Evolutionary conservation across 1,140 invertebrate species (phyloP).

Genomic region (Agraylea sexmaculata): DNA sequence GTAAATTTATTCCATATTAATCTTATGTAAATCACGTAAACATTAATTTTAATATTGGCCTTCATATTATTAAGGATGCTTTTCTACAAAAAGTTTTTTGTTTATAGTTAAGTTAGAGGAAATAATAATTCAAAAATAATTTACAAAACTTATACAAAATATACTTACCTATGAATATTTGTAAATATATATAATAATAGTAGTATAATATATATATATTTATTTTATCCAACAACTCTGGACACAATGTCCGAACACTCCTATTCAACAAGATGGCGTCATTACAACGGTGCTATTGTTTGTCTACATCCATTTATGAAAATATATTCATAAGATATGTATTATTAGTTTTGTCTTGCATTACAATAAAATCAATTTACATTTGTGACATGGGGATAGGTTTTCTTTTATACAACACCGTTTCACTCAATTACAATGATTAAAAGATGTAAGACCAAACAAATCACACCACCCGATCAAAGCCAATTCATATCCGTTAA

Average conservation of each 20-base stretch:
- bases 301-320: conserved; percentile 2
- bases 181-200: too few relatives aligned
- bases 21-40: conserved; percentile 5
- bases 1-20: conserved; percentile 1
- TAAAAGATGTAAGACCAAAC: conserved; percentile 4
- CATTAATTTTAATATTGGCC: conserved; percentile 10
- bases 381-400: conserved; percentile 3
- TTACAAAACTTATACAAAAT: conserved; percentile 15
- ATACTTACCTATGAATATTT: too few relatives aligned
- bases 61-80: conserved; percentile 14
- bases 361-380: conserved; percentile 9
- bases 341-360: neutral
- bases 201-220: conserved; percentile 8
- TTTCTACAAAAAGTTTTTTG: conserved; percentile 15
- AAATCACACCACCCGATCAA: neutral
- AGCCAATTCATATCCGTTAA: neutral
- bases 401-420: neutral
- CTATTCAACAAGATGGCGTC: conserved; percentile 1
- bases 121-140: conserved; percentile 16
- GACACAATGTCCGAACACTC: neutral
- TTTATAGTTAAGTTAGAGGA: conserved; percentile 2
- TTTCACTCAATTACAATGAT: conserved; percentile 4
- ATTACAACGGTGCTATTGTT: neutral
- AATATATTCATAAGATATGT: conserved; percentile 5
- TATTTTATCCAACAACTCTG: conserved; percentile 4